Base-by-base conservation (phyloP, 2,888 invertebrate species). In the Tiliacea citrago region DNA sequence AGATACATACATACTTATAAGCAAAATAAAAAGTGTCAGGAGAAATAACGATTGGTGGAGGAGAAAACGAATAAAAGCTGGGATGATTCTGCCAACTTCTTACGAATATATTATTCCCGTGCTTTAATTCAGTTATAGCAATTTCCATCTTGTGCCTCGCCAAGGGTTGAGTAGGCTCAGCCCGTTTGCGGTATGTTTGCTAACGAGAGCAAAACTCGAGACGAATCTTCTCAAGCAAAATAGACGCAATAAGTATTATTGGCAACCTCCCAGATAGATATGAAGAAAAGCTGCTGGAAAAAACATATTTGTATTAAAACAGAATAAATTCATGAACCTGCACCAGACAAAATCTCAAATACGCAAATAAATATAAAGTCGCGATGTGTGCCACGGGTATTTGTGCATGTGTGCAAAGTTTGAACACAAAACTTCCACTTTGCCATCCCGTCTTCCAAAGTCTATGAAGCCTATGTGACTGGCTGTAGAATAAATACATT, bases 141-240 rank as follows among this genome's bases (percentile, higher is more conserved):
- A 51, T 77, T 53, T 68, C 39, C 10, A 68, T 60, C 21, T 29
- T 21, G 16, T 29, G 42, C 35, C 13, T 55, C 47, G 39, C 24
- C 29, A 47, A 60, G 47, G 29, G 39, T 47, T 39, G 79, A 71
- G 81, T 60, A 51, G 24, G 55, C 51, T 81, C 42, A 55, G 29
- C 42, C 39, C 13, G 24, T 73, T 42, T 80, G 47, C 73, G 51
- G 75, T 75, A 49, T 57, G 35, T 35, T 67, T n/a, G 68, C 71
- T 72, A 77, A 82, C 83, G 78, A 80, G 83, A 51, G 24, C 63
- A 67, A 39, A 65, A 29, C 70, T 68, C 67, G 13, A 86, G 80
- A 68, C 35, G 63, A 45, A 74, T 77, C 66, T 79, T 77, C 75
- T 81, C 61, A 83, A 81, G 80, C 39, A 65, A 51, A 81, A 70